A percentile compares a stretch with the other conserved stretches of the same genome.
Conservation (phyloP, 2,797 vertebrate genomes). For the Sylvilagus floridanus region DNA sequence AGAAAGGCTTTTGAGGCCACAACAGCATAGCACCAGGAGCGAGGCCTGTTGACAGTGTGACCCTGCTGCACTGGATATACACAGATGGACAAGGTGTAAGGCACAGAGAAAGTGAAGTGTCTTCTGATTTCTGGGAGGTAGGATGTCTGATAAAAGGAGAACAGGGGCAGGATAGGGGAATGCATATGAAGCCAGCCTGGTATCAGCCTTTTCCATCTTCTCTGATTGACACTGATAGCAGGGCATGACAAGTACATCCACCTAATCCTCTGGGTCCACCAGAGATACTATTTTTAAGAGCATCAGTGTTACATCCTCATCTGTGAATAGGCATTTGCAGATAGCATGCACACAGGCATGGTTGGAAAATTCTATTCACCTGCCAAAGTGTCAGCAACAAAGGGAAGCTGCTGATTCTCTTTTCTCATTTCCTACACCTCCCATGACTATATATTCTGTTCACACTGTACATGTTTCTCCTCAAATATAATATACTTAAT, state of each 20-base stretch:
- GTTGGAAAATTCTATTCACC: not conserved
- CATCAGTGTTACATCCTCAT: not conserved
- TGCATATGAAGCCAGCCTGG: not conserved
- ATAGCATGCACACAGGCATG: not conserved
- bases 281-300: not conserved
- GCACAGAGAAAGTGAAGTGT: not conserved
- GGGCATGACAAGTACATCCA: not conserved
- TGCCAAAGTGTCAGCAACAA: not conserved
- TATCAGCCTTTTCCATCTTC: not conserved
- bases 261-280: not conserved
- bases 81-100: not conserved
- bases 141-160: not conserved
- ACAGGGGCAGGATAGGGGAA: not conserved
- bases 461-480: not conserved
- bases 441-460: not conserved
- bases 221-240: not conserved
- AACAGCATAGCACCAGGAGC: not conserved
- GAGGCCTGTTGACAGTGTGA: rapidly evolving
- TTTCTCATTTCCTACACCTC: not conserved
- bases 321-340: not conserved
- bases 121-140: not conserved
- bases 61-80: rapidly evolving
- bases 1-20: not conserved
- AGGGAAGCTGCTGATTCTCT: not conserved
- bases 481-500: not conserved